Evolutionary conservation across 2,113 vertebrate species (phyloP).

Genomic region (Platichthys stellatus): DNA sequence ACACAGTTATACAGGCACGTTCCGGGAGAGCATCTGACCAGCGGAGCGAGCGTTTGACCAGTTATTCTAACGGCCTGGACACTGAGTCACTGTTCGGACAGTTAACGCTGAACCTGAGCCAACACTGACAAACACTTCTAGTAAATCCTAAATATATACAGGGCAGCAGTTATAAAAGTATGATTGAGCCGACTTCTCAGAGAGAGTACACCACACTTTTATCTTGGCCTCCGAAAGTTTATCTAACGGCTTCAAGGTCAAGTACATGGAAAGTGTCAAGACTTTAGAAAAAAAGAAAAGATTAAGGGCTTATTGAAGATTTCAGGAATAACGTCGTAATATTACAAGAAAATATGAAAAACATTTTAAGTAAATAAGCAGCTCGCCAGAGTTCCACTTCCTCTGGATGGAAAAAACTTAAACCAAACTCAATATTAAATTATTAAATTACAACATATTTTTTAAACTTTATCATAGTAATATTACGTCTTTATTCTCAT

Average conservation of each 20-base stretch:
- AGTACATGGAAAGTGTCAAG: not conserved
- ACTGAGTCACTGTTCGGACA: conserved; percentile 53
- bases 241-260: not conserved
- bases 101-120: conserved; percentile 17
- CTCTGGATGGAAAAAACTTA: no score
- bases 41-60: conserved; percentile 10
- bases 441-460: no score
- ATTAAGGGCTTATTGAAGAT: no score
- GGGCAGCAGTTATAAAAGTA: not conserved
- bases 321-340: no score
- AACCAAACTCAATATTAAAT: no score
- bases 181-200: not conserved
- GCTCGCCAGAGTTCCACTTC: no score
- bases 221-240: not conserved
- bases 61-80: conserved; percentile 17
- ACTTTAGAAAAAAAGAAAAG: not conserved
- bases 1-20: conserved; percentile 20
- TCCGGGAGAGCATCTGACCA: conserved; percentile 22
- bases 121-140: conserved; percentile 45
- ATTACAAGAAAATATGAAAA: no score
- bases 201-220: not conserved
- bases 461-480: no score
- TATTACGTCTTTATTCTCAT: no score
- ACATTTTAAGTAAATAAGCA: not conserved
- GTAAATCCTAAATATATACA: conserved; percentile 54